Evolutionary conservation across 1,140 invertebrate species (phyloP), one percentile per base, ranked within the genome.

Genomic region (Pomacea maculata): DNA sequence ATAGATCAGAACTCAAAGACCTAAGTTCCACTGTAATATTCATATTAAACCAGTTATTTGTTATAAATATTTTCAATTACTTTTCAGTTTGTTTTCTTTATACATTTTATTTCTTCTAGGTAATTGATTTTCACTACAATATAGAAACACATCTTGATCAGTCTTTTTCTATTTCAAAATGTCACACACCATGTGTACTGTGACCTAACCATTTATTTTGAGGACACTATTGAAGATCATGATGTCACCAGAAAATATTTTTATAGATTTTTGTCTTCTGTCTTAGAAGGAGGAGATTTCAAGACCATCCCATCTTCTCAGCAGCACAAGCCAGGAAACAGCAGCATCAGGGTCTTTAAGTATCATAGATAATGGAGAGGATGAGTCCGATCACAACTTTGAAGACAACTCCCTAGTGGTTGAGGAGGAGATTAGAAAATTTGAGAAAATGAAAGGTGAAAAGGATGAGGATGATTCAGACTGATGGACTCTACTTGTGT

Each of bases 271-370:
- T 70, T 70, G 67, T 70, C 21, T 11, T 70, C n/a, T 70, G 67
- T 67, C 12, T 6, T 65, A 78, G 77, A 78, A 54, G 25, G 77
- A 78, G 52, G 77, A 78, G 34, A 78, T 78, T 25, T 71, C 65
- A 11, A 8, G 67, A 12, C 64, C 67, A 6, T 63, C 54, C 15
- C 64, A 52, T 14, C 45, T 67, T 21, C 25, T 21, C 34, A 78
- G 77, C n/a, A 45, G 10, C 0, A 52, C 8, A 8, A 78, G 77
- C 67, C 65, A 54, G 52, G 21, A 68, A 52, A 54, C 77, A 9
- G n/a, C 29, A 19, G 64, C 64, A 11, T 78, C 77, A 15, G 77
- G 76, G 19, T 34, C 70, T 34, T 70, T 45, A 34, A 67, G 63
- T 45, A 57, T 78, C 11, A 78, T 54, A 54, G 14, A 67, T 1